These are phyloP conservation scores for Linnaemya tessellans DNA, from an alignment of 2,888 invertebrate genomes.

Conservation along the genomic window DNA sequence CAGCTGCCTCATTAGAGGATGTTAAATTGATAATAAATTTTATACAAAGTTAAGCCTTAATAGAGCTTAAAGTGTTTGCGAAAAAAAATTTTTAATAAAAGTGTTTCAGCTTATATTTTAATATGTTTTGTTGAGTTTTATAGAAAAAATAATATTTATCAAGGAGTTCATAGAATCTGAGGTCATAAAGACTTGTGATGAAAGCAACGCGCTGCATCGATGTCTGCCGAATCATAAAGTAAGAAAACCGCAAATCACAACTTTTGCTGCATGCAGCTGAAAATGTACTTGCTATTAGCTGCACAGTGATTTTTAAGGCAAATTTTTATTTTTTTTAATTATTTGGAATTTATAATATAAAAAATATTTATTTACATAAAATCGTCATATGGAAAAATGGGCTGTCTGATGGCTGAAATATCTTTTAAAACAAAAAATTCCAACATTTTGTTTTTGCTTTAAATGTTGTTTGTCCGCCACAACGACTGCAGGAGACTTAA, in stretches of 20 bases:
- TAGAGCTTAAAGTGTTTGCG: no score
- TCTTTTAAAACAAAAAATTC: no score
- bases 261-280: background rate
- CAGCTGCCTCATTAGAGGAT: background rate
- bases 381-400: no score
- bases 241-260: constrained; percentile 27
- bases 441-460: no score
- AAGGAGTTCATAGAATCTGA: constrained; percentile 14
- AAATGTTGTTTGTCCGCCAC: no score
- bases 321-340: no score
- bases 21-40: background rate
- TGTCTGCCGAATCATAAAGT: constrained; percentile 25
- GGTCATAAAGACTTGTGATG: no score
- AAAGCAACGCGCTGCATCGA: constrained; percentile 32
- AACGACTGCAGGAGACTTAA: no score
- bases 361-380: no score
- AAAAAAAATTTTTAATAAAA: no score
- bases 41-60: background rate
- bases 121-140: background rate
- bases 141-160: background rate
- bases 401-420: no score
- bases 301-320: constrained; percentile 9
- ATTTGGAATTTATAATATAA: no score
- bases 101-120: background rate
- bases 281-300: background rate